Evolutionary conservation across 2,888 invertebrate species (phyloP).

Genomic region (Seira sanloemensis): DNA sequence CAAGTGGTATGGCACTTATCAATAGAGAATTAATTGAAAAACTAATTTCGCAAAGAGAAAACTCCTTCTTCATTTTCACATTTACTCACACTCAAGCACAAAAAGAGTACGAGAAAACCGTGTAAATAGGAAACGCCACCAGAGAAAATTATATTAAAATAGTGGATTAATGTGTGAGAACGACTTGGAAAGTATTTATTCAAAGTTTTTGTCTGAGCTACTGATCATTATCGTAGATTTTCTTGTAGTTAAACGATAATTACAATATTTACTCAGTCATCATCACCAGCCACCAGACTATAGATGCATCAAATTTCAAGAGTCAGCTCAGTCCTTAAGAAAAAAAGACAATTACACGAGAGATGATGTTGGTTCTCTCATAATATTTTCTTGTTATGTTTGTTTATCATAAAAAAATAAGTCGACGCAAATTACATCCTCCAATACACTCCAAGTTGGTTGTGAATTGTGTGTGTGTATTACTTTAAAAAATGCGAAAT

Average conservation of each 20-base stretch:
- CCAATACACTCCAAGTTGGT: neutral
- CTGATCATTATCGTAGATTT: conserved; percentile 10
- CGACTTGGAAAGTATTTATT: neutral
- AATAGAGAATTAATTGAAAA: too few relatives aligned
- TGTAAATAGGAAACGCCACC: neutral
- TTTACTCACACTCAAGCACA: too few relatives aligned
- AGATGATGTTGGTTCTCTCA: neutral
- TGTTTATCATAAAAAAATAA: neutral
- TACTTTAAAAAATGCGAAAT: neutral
- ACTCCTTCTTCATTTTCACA: too few relatives aligned
- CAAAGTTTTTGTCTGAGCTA: conserved; percentile 6
- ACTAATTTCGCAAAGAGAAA: too few relatives aligned
- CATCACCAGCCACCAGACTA: neutral
- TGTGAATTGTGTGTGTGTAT: neutral
- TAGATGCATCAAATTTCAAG: neutral
- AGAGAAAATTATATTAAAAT: neutral
- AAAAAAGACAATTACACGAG: neutral
- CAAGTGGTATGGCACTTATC: too few relatives aligned
- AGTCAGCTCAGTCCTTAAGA: neutral
- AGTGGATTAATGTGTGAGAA: neutral
- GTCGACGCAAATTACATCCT: neutral
- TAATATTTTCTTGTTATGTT: neutral
- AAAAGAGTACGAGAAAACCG: too few relatives aligned
- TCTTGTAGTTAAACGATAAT: neutral
- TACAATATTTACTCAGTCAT: neutral